A percentile compares a stretch with the other conserved stretches of the same genome.
Evolutionary conservation across 2,113 vertebrate genomes (phyloP).

Genomic region (Centropus unirufus): DNA sequence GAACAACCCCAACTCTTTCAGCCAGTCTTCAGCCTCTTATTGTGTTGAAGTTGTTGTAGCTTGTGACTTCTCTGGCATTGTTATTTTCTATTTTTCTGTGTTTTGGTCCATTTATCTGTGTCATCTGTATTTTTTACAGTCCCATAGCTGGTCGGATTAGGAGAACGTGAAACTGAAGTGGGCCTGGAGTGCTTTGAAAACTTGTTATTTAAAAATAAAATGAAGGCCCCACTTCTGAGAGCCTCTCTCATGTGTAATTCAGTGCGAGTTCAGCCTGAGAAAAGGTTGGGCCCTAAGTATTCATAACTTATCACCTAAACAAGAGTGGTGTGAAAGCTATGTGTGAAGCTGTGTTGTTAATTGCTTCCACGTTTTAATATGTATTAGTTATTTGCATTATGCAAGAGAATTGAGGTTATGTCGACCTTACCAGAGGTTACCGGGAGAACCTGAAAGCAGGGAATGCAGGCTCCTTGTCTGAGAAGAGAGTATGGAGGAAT

Average conservation of each 20-base stretch:
- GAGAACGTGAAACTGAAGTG: neutral
- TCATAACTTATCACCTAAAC: constrained; percentile 24
- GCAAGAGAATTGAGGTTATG: neutral
- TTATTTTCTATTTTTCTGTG: neutral
- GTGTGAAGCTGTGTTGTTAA: constrained; percentile 57
- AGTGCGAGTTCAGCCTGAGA: constrained; percentile 55
- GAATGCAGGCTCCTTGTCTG: neutral
- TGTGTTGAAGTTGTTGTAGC: neutral
- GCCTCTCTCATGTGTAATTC: constrained; percentile 59
- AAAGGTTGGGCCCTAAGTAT: constrained; percentile 26
- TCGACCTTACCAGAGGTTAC: neutral
- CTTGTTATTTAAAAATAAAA: constrained; percentile 47
- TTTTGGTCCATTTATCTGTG: neutral
- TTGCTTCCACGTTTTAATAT: constrained; percentile 41
- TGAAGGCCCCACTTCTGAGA: neutral
- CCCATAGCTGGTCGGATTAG: neutral
- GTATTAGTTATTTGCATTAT: constrained; percentile 9
- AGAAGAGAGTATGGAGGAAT: neutral
- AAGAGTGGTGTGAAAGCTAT: constrained; percentile 31
- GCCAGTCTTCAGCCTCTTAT: neutral
- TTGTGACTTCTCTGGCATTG: neutral
- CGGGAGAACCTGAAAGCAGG: neutral
- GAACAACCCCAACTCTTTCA: no score
- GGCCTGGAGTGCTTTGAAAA: neutral
- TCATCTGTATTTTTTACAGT: neutral